Percentiles rank a stretch among this genome's conserved stretches.
These are phyloP conservation scores for Chrysomela aeneicollis DNA, from an alignment of 2,888 invertebrate species.

Conservation along the genomic window DNA sequence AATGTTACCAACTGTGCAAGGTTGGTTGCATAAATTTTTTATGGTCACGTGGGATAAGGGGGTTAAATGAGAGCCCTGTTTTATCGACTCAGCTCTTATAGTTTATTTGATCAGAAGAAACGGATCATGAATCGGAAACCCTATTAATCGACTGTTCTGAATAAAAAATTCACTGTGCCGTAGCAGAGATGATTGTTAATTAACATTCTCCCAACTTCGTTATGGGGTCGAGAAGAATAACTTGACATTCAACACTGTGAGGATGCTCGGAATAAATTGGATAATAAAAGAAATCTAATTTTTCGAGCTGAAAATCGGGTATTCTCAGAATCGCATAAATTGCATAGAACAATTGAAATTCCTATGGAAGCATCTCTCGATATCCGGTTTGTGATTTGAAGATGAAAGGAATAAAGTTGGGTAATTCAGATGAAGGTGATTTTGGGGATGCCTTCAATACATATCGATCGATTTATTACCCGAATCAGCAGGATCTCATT, in stretches of 20 bases:
- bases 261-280: conserved; percentile 38
- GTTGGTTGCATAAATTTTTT: too few relatives aligned
- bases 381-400: background rate
- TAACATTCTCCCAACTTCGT: conserved; percentile 43
- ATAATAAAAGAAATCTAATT: conserved; percentile 44
- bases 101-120: too few relatives aligned
- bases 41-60: too few relatives aligned
- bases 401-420: background rate
- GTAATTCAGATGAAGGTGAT: background rate
- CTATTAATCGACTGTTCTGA: background rate
- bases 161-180: background rate
- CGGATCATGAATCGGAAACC: background rate
- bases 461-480: background rate
- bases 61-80: too few relatives aligned
- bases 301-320: conserved; percentile 33
- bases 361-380: background rate
- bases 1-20: too few relatives aligned
- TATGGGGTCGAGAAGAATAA: conserved; percentile 37
- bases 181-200: conserved; percentile 32
- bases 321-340: conserved; percentile 1
- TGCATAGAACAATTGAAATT: background rate
- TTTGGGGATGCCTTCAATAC: background rate
- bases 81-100: too few relatives aligned
- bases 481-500: too few relatives aligned
- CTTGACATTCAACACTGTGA: conserved; percentile 42